Base-by-base conservation (phyloP, 2,888 invertebrate species). In the Trachelus troglodyta region DNA sequence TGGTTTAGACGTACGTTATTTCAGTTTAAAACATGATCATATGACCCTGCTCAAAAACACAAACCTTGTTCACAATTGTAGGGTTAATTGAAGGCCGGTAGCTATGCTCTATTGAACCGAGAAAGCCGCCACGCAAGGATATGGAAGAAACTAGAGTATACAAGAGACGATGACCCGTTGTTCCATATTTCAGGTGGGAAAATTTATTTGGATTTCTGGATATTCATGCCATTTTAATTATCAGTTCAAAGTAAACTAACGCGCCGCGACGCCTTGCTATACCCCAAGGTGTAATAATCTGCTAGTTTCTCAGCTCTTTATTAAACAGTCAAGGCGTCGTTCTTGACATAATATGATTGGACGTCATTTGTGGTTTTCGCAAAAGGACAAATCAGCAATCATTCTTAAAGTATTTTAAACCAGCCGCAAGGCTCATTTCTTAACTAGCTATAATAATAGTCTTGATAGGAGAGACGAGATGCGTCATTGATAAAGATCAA, bases 31-130 rank as follows among this genome's bases (percentile, higher is more conserved):
- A 56, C 2, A 56, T 23, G 23, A 56, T 56, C 9, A 2, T 56
- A 56, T 56, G 23, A 56, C 23, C 56, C 56, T 23, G 56, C 23
- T 56, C 9, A 56, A 56, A 23, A 56, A 56, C 56, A 56, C 6
- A 23, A 56, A 23, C 56, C 56, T 56, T 56, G 56, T 56, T 56
- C 56, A 56, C 23, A 56, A 23, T 56, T 40, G 56, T 74, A 78
- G 69, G 76, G 76, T 34, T 34, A 33, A n/a, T n/a, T 33, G 78
- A 81, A 82, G 82, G 82, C 79, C 80, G 71, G 69, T 73, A 69
- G 82, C 80, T 75, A 75, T 74, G 82, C 81, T 75, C 82, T 80
- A 74, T 78, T 82, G 81, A 80, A 56, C 56, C 56, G 56, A 23
- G 56, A 56, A 56, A 56, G 56, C 9, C 23, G 56, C 56, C 56